phyloP scores from a whole-genome alignment of 2,113 vertebrate species.

The Donacobius atricapilla region DNA sequence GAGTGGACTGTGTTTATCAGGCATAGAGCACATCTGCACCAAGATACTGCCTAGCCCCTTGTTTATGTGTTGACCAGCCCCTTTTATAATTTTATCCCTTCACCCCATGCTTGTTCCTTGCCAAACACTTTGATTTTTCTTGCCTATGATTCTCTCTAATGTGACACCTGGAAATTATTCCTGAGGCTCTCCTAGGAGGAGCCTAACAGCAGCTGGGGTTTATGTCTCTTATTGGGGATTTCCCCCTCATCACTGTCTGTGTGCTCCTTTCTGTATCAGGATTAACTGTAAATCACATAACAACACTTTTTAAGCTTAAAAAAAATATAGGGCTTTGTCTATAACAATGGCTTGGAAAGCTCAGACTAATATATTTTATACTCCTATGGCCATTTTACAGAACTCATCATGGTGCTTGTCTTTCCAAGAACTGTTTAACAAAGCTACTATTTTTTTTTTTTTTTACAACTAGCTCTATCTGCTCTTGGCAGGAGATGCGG shows the following conservation, averaged over 20 bases:
- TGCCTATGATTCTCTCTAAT: background rate
- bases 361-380: background rate
- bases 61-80: background rate
- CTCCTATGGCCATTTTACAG: background rate
- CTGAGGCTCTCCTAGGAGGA: background rate
- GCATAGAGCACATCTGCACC: background rate
- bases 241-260: background rate
- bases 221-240: fast-evolving
- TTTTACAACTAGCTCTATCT: background rate
- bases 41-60: background rate
- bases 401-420: background rate
- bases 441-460: background rate
- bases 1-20: background rate
- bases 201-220: background rate
- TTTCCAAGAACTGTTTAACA: background rate
- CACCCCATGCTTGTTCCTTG: background rate
- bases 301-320: background rate
- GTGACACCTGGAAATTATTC: background rate
- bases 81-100: background rate
- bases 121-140: background rate
- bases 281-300: background rate
- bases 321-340: background rate
- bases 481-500: background rate
- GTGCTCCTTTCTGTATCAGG: background rate
- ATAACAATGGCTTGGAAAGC: background rate